Evolutionary conservation across 2,797 vertebrate genomes (phyloP).

Genomic region (Parauchenoglanis punctatus): DNA sequence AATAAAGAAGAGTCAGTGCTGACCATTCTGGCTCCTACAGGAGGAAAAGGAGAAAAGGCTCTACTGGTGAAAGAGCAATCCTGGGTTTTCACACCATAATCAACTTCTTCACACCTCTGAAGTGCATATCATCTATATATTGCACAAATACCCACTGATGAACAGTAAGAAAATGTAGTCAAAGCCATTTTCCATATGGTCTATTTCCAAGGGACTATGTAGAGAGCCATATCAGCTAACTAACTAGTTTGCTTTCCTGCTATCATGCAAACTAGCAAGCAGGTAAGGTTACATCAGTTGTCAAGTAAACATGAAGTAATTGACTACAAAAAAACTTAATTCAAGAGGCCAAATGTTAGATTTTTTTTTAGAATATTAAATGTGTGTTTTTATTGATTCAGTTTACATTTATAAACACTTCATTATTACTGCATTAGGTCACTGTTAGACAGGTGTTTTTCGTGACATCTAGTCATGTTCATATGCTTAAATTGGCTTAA

Average conservation of each 20-base stretch:
- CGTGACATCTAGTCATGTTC: not conserved
- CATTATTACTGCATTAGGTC: not conserved
- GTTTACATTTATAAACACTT: not conserved
- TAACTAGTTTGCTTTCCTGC: not conserved
- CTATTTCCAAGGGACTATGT: not conserved
- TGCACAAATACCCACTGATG: not conserved
- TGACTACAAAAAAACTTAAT: not conserved
- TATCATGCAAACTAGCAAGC: not conserved
- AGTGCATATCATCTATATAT: not conserved
- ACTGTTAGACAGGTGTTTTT: not conserved
- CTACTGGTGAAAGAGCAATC: not conserved
- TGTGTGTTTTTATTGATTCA: not conserved
- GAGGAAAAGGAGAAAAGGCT: not conserved
- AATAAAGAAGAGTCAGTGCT: slow-evolving; percentile 15
- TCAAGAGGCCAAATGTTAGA: not conserved
- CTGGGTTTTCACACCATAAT: not conserved
- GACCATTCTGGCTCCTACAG: not conserved
- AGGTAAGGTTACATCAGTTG: not conserved
- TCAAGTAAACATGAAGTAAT: not conserved
- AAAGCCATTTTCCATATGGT: not conserved
- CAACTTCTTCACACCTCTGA: not conserved
- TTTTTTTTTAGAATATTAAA: not conserved
- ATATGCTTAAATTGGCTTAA: not conserved
- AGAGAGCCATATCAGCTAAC: too few species aligned
- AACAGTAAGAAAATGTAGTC: not conserved